Conservation (phyloP, 2,888 invertebrate genomes). For the Cerceris rybyensis region DNA sequence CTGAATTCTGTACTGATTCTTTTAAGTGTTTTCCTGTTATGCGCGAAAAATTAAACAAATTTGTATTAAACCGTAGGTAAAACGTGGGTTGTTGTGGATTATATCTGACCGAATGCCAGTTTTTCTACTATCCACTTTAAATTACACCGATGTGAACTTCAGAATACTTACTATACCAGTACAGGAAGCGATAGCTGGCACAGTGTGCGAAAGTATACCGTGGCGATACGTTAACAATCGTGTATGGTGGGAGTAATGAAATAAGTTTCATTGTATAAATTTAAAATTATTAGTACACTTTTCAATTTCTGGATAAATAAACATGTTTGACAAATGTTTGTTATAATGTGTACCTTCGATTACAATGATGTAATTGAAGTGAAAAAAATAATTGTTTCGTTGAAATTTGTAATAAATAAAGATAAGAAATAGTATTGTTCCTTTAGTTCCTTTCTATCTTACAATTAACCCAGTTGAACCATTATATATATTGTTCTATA, state of each 20-base stretch:
- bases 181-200: constrained; percentile 86
- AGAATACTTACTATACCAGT: constrained; percentile 88
- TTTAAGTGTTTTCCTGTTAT: background rate
- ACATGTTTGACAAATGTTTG: background rate
- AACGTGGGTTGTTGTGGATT: constrained; percentile 88
- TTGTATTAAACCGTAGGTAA: constrained; percentile 81
- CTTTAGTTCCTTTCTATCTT: too few relatives aligned
- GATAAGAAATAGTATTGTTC: too few relatives aligned
- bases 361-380: too few relatives aligned
- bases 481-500: too few relatives aligned
- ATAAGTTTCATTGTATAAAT: background rate
- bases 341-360: too few relatives aligned
- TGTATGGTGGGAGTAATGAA: constrained; percentile 73
- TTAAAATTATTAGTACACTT: background rate
- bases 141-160: constrained; percentile 91
- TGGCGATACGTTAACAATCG: constrained; percentile 72
- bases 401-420: too few relatives aligned
- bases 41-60: constrained; percentile 48
- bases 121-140: constrained; percentile 87
- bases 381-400: too few relatives aligned
- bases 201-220: constrained; percentile 85
- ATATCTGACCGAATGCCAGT: constrained; percentile 92
- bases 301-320: background rate
- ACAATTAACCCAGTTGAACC: too few relatives aligned
- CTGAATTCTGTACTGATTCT: too few relatives aligned